These are phyloP conservation scores for Odiellus spinosus DNA, from an alignment of 2,888 invertebrate species.

Conservation along the genomic window DNA sequence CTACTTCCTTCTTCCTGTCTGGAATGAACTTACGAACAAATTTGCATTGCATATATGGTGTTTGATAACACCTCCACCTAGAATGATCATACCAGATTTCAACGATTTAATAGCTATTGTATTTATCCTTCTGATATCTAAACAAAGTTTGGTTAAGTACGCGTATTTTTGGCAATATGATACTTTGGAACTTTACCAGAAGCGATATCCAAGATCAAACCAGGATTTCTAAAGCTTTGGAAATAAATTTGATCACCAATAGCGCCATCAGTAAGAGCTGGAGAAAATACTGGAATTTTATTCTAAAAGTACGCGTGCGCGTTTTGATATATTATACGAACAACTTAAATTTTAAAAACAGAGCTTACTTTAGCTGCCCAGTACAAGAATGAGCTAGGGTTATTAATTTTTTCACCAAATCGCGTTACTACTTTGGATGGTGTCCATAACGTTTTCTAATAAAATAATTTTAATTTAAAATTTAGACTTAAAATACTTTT, in stretches of 20 bases:
- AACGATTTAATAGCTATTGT: slow-evolving; percentile 82
- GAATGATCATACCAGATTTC: slow-evolving; percentile 88
- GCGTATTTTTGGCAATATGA: background rate
- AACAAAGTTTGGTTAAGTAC: slow-evolving; percentile 5
- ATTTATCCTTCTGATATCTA: slow-evolving; percentile 74
- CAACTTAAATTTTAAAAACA: too few relatives aligned
- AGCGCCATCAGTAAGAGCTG: slow-evolving; percentile 94
- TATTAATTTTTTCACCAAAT: slow-evolving; percentile 75
- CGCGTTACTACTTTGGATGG: slow-evolving; percentile 71
- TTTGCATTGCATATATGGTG: slow-evolving; percentile 99
- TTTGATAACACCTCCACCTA: slow-evolving; percentile 93
- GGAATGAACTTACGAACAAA: slow-evolving; percentile 54
- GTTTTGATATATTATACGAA: too few relatives aligned
- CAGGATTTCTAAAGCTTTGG: slow-evolving; percentile 83
- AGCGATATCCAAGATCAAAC: slow-evolving; percentile 79
- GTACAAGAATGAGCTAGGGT: slow-evolving; percentile 83
- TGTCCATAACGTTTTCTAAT: slow-evolving; percentile 52
- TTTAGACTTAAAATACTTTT: too few relatives aligned
- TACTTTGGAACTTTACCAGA: slow-evolving; percentile 39
- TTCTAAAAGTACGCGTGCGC: slow-evolving; percentile 41
- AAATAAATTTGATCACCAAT: slow-evolving; percentile 98
- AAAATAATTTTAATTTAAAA: background rate
- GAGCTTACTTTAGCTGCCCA: slow-evolving; percentile 63
- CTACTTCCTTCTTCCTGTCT: too few relatives aligned
- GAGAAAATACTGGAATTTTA: slow-evolving; percentile 92